A percentile compares a stretch with the other conserved stretches of the same genome.
These are phyloP conservation scores for Drosophila teissieri DNA, from an alignment of 1,140 invertebrate species.

Conservation along the genomic window DNA sequence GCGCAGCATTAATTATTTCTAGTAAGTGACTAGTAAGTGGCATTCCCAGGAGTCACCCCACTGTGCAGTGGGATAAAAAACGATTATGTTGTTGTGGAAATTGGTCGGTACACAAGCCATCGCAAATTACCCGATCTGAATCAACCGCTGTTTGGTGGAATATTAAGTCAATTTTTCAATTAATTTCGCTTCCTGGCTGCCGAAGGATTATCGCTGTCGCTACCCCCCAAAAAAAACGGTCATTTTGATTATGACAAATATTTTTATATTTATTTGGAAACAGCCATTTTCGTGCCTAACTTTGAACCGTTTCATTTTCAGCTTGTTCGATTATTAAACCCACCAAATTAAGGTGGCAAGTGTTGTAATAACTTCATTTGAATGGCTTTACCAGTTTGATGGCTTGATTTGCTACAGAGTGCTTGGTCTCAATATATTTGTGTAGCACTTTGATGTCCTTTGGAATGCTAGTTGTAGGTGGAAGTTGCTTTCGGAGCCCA, in stretches of 20 bases:
- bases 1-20: background rate
- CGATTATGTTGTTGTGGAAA: slow-evolving; percentile 8
- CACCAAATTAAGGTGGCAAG: background rate
- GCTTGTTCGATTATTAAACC: background rate
- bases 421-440: too few species aligned
- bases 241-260: background rate
- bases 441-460: background rate
- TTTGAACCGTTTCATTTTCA: background rate
- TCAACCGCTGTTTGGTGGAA: slow-evolving; percentile 3
- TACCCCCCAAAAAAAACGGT: background rate
- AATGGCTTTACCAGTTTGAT: too few species aligned
- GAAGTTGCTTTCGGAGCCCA: slow-evolving; percentile 2
- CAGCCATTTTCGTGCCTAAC: too few species aligned
- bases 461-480: background rate
- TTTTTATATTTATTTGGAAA: background rate
- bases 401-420: too few species aligned
- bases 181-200: background rate
- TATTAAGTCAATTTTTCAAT: slow-evolving; percentile 24
- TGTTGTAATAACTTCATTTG: too few species aligned
- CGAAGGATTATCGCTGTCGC: background rate
- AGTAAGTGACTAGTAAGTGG: background rate
- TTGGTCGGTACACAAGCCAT: slow-evolving; percentile 11
- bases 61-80: slow-evolving; percentile 4
- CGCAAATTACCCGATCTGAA: slow-evolving; percentile 21
- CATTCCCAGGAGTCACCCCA: background rate